Base-by-base conservation (phyloP, 1,140 invertebrate genomes). In the Catajapyx aquilonaris region DNA sequence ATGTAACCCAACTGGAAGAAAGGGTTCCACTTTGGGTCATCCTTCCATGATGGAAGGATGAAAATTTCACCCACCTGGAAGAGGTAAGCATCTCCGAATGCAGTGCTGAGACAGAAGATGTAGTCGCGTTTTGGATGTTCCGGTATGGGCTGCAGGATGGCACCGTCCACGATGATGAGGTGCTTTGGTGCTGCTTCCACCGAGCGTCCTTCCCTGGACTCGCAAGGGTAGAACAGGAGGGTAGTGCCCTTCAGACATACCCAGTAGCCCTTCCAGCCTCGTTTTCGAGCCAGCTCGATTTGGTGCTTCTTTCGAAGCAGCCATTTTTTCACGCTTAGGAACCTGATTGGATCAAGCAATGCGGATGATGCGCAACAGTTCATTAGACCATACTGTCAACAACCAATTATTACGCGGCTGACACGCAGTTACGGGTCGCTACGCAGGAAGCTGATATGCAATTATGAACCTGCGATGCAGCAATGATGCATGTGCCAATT, bases 211-310 rank as follows among this genome's bases (percentile, higher is more conserved):
- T 88, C 87, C 34, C 87, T 73, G 19, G 86, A 87, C 54, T 91
- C 86, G 55, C 88, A 93, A 2, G 87, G 86, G 60, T 94, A 95
- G 60, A 96, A 96, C 17, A 95, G 70, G 16, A 97, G 66, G 15
- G 88, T 94, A 10, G 90, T 95, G 39, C 91, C 91, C 57, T 95
- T 95, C 36, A 97, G 65, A 59, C 87, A 93, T 9, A 95, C 88
- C 88, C 90, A 96, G 59, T 96, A 96, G 34, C 85, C 84, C 60
- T 94, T 94, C 91, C 91, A 96, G 40, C 86, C 87, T 28, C 90
- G 69, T 56, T 91, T 90, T 15, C 87, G 69, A 2, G 90, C 90
- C 53, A 95, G 60, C 56, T 96, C 90, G 45, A 95, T 84, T 60
- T 94, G 87, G 58, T 90, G 84, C 57, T 93, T 93, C 61, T 93